Conservation (phyloP, 64 coral and sea anemone genomes). For the Actinia equina region DNA sequence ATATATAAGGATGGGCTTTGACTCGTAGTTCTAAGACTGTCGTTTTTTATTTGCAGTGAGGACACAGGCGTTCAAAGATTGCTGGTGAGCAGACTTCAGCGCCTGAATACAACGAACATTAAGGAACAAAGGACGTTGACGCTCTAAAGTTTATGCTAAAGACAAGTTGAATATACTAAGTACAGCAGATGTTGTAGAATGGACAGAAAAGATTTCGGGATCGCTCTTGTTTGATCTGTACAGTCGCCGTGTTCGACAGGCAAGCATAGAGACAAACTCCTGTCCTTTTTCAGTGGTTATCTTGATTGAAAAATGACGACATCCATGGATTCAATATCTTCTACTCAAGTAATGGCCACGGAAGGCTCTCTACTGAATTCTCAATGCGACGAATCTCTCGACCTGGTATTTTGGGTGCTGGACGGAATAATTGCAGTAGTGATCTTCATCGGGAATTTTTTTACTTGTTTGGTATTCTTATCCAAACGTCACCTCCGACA, state of each 20-base stretch:
- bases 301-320: not conserved
- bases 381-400: slow-evolving; percentile 19
- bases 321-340: not conserved
- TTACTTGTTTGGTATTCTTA: slow-evolving; percentile 56
- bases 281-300: not conserved
- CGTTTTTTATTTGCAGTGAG: not conserved
- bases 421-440: slow-evolving; percentile 28
- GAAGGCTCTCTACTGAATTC: not conserved
- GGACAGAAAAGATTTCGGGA: not conserved
- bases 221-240: not conserved
- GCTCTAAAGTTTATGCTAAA: not conserved
- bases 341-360: not conserved
- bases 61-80: not conserved
- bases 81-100: not conserved
- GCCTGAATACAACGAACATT: not conserved
- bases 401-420: slow-evolving; percentile 49
- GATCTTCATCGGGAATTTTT: slow-evolving; percentile 44
- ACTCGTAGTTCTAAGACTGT: not conserved
- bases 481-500: slow-evolving; percentile 31
- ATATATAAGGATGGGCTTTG: not conserved
- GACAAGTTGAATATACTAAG: not conserved
- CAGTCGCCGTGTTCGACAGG: not conserved
- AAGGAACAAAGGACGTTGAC: not conserved
- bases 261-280: not conserved
- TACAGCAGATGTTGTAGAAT: not conserved